Percentiles rank a stretch among this genome's conserved stretches.
Evolutionary conservation across 2,113 vertebrate genomes (phyloP).

Genomic region (Aegotheles bennettii): DNA sequence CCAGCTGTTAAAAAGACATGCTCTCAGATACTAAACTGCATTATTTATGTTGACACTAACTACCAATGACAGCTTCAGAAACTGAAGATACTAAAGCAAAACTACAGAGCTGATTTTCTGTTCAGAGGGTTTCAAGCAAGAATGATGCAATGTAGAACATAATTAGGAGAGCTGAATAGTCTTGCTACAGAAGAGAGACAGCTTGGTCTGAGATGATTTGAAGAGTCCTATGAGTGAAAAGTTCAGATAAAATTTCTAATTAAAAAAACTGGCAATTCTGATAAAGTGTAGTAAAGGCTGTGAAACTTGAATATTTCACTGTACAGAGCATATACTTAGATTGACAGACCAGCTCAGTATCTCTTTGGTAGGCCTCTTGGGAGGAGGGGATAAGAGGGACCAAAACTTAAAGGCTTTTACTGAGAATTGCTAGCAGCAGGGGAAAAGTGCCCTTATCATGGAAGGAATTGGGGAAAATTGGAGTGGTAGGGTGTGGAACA

Average conservation of each 20-base stretch:
- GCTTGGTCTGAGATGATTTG: not conserved
- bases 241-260: not conserved
- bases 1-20: not conserved
- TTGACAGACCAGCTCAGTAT: not conserved
- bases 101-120: not conserved
- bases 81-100: not conserved
- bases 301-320: not conserved
- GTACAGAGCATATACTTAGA: not conserved
- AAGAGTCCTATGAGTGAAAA: not conserved
- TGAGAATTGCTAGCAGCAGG: not conserved
- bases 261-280: not conserved
- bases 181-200: not conserved
- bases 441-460: not conserved
- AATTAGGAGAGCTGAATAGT: not conserved
- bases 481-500: not conserved
- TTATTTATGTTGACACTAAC: constrained; percentile 2
- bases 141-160: not conserved
- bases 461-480: not conserved
- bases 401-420: not conserved
- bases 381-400: not conserved
- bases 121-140: not conserved
- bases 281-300: not conserved
- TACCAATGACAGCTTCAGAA: not conserved
- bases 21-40: not conserved
- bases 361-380: not conserved